A percentile compares a stretch with the other conserved stretches of the same genome.
These are phyloP conservation scores for Platycercus adscitus DNA, from an alignment of 2,113 vertebrate genomes.

Conservation along the genomic window DNA sequence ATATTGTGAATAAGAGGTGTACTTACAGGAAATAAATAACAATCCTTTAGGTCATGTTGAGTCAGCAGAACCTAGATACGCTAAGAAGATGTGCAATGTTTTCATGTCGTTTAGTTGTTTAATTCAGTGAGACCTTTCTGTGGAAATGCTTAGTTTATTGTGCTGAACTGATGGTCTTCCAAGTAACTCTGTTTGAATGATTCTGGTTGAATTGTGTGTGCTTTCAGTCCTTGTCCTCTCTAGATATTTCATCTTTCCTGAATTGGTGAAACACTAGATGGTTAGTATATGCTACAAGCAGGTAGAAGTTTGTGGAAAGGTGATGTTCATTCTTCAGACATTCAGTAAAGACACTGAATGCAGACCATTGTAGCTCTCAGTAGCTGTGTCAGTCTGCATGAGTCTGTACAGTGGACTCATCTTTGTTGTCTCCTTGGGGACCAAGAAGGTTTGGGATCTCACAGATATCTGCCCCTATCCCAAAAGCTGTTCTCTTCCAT, in stretches of 20 bases:
- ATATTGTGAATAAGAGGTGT: background rate
- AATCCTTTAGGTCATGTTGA: background rate
- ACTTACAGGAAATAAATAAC: background rate
- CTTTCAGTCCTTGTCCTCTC: background rate
- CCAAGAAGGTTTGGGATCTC: background rate
- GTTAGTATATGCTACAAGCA: fast-evolving
- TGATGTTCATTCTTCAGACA: background rate
- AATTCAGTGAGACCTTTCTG: background rate
- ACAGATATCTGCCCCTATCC: background rate
- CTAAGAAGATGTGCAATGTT: background rate
- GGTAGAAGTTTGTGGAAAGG: background rate
- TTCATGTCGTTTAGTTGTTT: background rate
- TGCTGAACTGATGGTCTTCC: background rate
- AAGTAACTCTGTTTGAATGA: background rate
- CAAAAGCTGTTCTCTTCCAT: background rate
- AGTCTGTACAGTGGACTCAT: background rate
- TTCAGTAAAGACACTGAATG: fast-evolving
- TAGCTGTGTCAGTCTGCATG: background rate
- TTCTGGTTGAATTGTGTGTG: background rate
- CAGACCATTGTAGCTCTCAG: background rate
- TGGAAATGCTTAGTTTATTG: background rate
- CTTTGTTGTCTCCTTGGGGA: background rate
- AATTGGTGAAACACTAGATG: background rate
- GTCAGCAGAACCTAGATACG: background rate
- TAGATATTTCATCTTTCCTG: background rate